These are phyloP conservation scores for Neosalanx taihuensis DNA, from an alignment of 2,797 vertebrate species.

Conservation along the genomic window DNA sequence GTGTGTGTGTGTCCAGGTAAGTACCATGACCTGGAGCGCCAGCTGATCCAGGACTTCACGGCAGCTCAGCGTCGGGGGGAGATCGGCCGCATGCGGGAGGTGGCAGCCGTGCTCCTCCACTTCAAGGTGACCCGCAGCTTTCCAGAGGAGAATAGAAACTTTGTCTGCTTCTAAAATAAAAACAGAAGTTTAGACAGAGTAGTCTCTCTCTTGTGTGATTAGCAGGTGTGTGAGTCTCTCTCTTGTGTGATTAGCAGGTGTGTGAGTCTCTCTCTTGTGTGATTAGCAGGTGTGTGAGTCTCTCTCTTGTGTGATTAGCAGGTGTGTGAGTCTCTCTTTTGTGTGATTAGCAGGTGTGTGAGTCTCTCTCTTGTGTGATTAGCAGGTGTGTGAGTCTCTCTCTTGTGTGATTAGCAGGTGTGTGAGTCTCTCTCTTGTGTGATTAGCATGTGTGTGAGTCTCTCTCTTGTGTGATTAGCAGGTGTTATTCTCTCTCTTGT, in stretches of 20 bases:
- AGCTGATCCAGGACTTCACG: constrained; percentile 98
- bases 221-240: neutral
- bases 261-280: neutral
- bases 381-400: neutral
- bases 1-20: constrained; percentile 79
- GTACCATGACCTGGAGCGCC: constrained; percentile 97
- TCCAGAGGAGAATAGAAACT: neutral
- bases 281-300: neutral
- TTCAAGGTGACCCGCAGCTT: constrained; percentile 85
- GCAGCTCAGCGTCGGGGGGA: constrained; percentile 91
- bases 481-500: neutral
- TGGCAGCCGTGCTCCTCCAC: constrained; percentile 95
- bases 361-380: neutral
- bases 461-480: neutral
- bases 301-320: neutral
- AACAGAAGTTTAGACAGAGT: no score
- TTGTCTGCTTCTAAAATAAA: no score
- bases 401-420: neutral
- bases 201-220: neutral
- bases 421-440: constrained; percentile 4
- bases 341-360: no score
- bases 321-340: no score
- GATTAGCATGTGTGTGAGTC: no score
- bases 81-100: constrained; percentile 96
- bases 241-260: neutral